Conservation (phyloP, 2,888 invertebrate species). For the Apodemia hepburni region DNA sequence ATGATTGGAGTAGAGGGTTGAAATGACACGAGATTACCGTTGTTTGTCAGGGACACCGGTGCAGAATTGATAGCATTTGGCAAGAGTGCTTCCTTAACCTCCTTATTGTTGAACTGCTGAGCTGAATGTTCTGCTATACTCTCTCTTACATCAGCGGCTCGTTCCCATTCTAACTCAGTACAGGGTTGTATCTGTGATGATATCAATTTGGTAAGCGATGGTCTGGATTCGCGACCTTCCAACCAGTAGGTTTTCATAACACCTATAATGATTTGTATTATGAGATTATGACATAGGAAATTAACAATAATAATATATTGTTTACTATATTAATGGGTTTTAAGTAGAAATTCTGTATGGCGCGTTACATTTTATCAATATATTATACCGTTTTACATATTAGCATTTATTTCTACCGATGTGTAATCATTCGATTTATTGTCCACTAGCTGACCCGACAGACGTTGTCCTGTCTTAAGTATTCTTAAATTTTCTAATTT, state of each 20-base stretch:
- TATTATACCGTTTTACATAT: too few species aligned
- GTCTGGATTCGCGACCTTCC: slow-evolving; percentile 84
- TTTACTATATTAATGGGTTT: too few species aligned
- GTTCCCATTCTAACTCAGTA: slow-evolving; percentile 68
- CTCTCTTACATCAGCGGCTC: slow-evolving; percentile 64
- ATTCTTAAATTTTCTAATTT: too few species aligned
- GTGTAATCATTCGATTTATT: too few species aligned
- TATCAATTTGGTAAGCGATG: slow-evolving; percentile 70
- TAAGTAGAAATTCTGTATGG: too few species aligned
- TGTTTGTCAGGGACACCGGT: slow-evolving; percentile 44
- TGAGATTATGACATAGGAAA: background rate
- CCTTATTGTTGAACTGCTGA: slow-evolving; percentile 51
- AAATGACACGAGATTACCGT: slow-evolving; percentile 39
- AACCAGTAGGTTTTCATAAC: slow-evolving; percentile 95
- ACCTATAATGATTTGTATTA: slow-evolving; percentile 60
- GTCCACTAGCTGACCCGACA: too few species aligned
- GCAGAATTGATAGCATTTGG: slow-evolving; percentile 48
- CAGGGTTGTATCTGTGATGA: slow-evolving; percentile 63
- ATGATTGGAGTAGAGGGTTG: slow-evolving; percentile 38
- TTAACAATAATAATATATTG: too few species aligned
- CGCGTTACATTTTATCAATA: too few species aligned
- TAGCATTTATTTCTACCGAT: too few species aligned
- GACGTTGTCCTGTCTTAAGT: too few species aligned
- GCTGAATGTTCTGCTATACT: slow-evolving; percentile 70
- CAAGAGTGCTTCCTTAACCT: slow-evolving; percentile 37